Percentiles rank a stretch among this genome's conserved stretches.
Conservation (phyloP, 2,113 vertebrate species). For the Zingel zingel region DNA sequence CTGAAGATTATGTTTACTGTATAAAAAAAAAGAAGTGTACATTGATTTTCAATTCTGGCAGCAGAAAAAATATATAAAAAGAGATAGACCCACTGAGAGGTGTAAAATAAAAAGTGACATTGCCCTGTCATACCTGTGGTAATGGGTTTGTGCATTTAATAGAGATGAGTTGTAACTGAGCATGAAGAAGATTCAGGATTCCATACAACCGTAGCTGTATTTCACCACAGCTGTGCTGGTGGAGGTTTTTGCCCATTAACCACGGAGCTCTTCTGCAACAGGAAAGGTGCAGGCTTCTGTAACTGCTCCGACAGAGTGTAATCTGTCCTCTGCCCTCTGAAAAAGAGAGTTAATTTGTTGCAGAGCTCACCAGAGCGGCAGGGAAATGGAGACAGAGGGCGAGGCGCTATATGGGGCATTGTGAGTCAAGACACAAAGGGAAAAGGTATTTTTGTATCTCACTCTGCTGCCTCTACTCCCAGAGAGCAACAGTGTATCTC, state of each 20-base stretch:
- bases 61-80: neutral
- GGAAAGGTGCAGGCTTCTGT: neutral
- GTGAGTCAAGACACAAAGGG: slow-evolving; percentile 29
- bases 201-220: neutral
- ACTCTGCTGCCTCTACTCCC: slow-evolving; percentile 15
- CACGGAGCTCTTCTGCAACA: neutral
- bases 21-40: neutral
- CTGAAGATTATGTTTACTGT: no score
- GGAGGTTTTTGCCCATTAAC: slow-evolving; percentile 23
- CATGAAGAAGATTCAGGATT: neutral
- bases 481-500: slow-evolving; percentile 40
- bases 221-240: neutral
- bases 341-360: slow-evolving; percentile 50
- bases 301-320: neutral
- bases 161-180: neutral
- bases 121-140: neutral
- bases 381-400: slow-evolving; percentile 38
- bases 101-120: slow-evolving; percentile 8
- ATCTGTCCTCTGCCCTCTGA: slow-evolving; percentile 39
- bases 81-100: neutral
- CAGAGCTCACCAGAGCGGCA: slow-evolving; percentile 11
- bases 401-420: slow-evolving; percentile 10
- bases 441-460: slow-evolving; percentile 40
- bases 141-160: neutral
- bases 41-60: neutral